Percentiles rank a stretch among this genome's conserved stretches.
phyloP scores from a whole-genome alignment of 2,113 vertebrate species.

The Lathamus discolor region DNA sequence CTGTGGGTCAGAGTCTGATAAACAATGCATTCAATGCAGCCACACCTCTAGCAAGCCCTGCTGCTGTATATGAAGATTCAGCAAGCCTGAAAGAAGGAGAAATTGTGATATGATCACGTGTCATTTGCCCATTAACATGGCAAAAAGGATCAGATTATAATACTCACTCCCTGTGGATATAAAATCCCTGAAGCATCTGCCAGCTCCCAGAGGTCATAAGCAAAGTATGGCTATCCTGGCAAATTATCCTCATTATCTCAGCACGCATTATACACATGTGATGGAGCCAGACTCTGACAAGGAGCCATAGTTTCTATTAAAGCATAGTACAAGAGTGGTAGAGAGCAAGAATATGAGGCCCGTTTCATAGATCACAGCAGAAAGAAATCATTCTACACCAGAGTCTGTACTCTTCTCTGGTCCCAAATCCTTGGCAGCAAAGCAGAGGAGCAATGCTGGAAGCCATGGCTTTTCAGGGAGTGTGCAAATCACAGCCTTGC shows the following conservation, averaged over 20 bases:
- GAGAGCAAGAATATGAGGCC: neutral
- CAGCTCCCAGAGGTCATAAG: neutral
- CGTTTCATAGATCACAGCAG: neutral
- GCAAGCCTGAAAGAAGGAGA: neutral
- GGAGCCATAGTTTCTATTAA: neutral
- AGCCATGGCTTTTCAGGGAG: neutral
- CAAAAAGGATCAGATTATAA: neutral
- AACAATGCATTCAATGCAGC: fast-evolving
- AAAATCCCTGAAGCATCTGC: neutral
- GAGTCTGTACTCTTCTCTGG: neutral
- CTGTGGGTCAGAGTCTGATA: neutral
- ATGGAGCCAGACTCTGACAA: neutral
- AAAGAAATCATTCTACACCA: neutral
- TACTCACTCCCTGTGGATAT: neutral
- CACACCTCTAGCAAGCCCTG: neutral
- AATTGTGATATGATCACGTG: neutral
- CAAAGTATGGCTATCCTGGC: neutral
- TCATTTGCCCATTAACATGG: neutral
- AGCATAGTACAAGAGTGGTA: neutral
- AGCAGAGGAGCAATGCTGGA: neutral
- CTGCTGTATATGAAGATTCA: neutral
- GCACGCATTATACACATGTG: neutral
- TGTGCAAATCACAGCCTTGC: no score
- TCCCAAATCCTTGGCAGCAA: neutral
- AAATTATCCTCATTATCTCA: neutral